Percentiles rank a stretch among this genome's conserved stretches.
Conservation (phyloP, 2,888 invertebrate species). For the Tiphia femorata region DNA sequence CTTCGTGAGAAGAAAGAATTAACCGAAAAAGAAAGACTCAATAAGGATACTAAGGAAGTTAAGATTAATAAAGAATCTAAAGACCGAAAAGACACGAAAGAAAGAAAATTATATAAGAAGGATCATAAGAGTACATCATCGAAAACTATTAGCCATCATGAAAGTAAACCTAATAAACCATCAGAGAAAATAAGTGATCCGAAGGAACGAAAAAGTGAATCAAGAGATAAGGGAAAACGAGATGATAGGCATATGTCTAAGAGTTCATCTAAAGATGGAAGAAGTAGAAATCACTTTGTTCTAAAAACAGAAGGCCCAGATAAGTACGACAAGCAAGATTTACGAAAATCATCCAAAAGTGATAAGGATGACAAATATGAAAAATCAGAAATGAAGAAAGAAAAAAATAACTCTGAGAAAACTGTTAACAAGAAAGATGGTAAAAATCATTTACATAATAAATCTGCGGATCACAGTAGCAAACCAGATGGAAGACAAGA, state of each 20-base stretch:
- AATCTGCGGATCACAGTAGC: slow-evolving; percentile 28
- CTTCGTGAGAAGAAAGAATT: slow-evolving; percentile 65
- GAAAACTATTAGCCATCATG: slow-evolving; percentile 52
- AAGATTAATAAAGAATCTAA: slow-evolving; percentile 55
- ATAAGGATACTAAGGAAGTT: slow-evolving; percentile 54
- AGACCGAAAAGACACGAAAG: slow-evolving; percentile 57
- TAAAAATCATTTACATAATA: slow-evolving; percentile 44
- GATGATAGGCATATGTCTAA: slow-evolving; percentile 47
- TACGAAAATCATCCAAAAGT: slow-evolving; percentile 33
- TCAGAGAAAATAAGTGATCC: slow-evolving; percentile 41
- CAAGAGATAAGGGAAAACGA: slow-evolving; percentile 51
- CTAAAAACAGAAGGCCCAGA: slow-evolving; percentile 30
- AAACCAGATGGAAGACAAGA: slow-evolving; percentile 33
- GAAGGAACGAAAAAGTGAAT: slow-evolving; percentile 55
- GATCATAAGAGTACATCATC: slow-evolving; percentile 51
- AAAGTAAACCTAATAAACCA: slow-evolving; percentile 49
- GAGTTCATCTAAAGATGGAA: slow-evolving; percentile 45
- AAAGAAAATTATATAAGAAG: slow-evolving; percentile 56
- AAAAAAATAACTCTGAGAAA: slow-evolving; percentile 46
- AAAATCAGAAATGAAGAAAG: slow-evolving; percentile 45
- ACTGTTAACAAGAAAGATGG: slow-evolving; percentile 35
- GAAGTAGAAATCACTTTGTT: slow-evolving; percentile 29
- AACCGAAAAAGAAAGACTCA: slow-evolving; percentile 64
- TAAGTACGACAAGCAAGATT: slow-evolving; percentile 33
- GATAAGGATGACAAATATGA: slow-evolving; percentile 44